Evolutionary conservation across 2,888 invertebrate genomes (phyloP), one percentile per base, ranked within the genome.

Genomic region (Merodon equestris): DNA sequence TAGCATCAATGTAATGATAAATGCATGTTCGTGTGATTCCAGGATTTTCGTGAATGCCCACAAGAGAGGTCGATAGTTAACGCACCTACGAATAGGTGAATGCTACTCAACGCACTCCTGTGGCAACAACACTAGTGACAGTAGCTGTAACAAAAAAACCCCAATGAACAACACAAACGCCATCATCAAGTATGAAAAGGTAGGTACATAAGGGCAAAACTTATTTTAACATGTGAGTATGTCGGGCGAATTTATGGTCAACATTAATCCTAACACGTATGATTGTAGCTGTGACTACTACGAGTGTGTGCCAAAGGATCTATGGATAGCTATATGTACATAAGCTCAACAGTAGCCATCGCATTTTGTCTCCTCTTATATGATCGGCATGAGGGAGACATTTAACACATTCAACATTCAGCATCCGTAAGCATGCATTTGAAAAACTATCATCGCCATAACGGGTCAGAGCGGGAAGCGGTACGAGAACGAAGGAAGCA

Each of bases 401-500:
- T 40, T 40, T 36, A 36, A 5, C 36, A 36, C 10, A 36, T 10
- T n/a, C 40, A 40, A 40, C 10, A 40, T n/a, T 40, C 10, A 60
- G 19, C 38, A 18, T 10, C 12, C 18, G 27, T 5, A 34, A 19
- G 44, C 14, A 48, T 68, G 56, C 63, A 51, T 68, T 75, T 75
- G 75, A 63, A 75, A 75, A 75, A 75, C 75, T 70, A 70, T 75
- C 70, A 63, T 63, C 70, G 7, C 27, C 27, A 27, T 27, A 27
- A 27, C 27, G 27, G 7, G 27, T 63, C 51, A 53, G 27, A 51
- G n/a, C 9, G 34, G 5, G 48, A 36, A 53, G n/a, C 10, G 14
- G 7, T 12, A 17, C 45, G 47, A 10, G 14, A n/a, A 18, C 60
- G 13, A 13, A 15, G 2, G 36, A 27, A 27, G 3, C 27, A 27